Evolutionary conservation across 2,888 invertebrate genomes (phyloP), one percentile per base, ranked within the genome.

Genomic region (Conops quadrifasciatus): DNA sequence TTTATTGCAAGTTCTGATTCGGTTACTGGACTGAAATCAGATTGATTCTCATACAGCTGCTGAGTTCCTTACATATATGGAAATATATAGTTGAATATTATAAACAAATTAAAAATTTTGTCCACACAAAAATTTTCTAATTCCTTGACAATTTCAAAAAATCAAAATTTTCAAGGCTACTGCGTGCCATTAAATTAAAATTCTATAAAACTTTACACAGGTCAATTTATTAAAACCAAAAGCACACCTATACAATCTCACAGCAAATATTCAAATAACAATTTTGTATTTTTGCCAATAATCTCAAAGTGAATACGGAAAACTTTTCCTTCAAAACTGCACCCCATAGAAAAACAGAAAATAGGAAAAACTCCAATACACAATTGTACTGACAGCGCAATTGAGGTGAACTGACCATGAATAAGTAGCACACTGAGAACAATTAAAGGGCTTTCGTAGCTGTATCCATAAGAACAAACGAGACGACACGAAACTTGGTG

Each of bases 61-160:
- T 62, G 62, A 26, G 60, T 51, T 51, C 4, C 16, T 68, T 53
- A 21, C 30, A 28, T 65, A 65, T 19, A 62, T 24, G 43, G 43
- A 53, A 56, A 66, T 66, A 30, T n/a, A 63, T 64, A 56, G 45
- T 51, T 68, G 45, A 49, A n/a, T n/a, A 58, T 59, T 67, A 60
- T 67, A 67, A 68, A 59, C 62, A 62, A 67, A 62, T 68, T 68
- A 62, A 30, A 36, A 68, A 68, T 68, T 68, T 68, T 62, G 68
- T 51, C 51, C 68, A 60, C 67, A 59, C 60, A 51, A 62, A 68
- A 68, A 62, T 68, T 68, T 68, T 68, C 60, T 36, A 68, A 62
- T 68, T 60, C 60, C 19, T 68, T 68, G 49, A 68, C 60, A 68
- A 53, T 26, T 56, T 51, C 30, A 60, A 49, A 68, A 60, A 68